phyloP scores from a whole-genome alignment of 2,888 invertebrate genomes.

The Tachina fera region DNA sequence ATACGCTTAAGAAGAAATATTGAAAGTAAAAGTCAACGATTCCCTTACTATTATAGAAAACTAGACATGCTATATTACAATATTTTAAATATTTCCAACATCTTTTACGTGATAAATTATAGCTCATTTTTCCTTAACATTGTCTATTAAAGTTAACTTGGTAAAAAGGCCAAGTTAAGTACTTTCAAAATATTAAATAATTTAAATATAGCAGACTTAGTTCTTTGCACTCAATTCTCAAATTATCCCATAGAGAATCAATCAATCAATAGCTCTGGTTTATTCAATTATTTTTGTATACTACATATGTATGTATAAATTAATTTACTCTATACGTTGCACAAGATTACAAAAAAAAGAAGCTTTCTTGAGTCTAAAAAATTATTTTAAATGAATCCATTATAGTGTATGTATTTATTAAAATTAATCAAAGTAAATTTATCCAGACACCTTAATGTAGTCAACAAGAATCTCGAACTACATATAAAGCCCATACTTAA shows the following conservation, averaged over 20 bases:
- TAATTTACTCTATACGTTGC: neutral
- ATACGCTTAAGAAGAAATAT: too few relatives aligned
- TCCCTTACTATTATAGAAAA: too few relatives aligned
- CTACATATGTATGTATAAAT: neutral
- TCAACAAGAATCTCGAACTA: neutral
- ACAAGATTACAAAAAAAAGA: neutral
- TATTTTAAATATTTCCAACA: too few relatives aligned
- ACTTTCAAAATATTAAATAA: too few relatives aligned
- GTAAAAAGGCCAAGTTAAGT: too few relatives aligned
- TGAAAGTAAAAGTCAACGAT: too few relatives aligned
- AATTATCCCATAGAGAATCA: neutral
- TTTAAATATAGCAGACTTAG: too few relatives aligned
- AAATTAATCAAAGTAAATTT: constrained; percentile 60
- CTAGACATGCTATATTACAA: too few relatives aligned
- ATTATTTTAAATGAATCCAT: constrained; percentile 60
- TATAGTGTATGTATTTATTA: constrained; percentile 43
- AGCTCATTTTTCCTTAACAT: too few relatives aligned
- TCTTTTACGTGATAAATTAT: too few relatives aligned
- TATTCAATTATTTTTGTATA: neutral
- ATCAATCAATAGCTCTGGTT: neutral
- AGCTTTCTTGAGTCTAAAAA: constrained; percentile 7
- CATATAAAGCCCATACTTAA: constrained; percentile 44
- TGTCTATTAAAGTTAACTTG: too few relatives aligned
- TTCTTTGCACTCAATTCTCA: too few relatives aligned
- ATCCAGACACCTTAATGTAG: constrained; percentile 40